Base-by-base conservation (phyloP, 2,113 vertebrate species). In the Oenanthe melanoleuca region DNA sequence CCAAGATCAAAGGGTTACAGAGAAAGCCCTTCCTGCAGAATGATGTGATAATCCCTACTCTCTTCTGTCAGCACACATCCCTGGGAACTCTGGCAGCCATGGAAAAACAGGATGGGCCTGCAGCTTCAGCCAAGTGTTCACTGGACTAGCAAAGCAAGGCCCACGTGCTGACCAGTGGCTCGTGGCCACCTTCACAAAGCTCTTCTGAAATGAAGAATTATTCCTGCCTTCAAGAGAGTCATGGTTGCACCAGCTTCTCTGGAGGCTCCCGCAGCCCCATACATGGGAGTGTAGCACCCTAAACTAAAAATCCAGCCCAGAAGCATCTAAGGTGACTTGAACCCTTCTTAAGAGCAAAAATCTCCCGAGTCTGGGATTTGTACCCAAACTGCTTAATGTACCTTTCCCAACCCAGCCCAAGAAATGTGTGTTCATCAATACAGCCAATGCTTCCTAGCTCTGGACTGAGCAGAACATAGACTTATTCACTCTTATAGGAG, bases 281-380 rank as follows among this genome's bases (percentile, higher is more conserved):
- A 40, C 2, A 0, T 0, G 9, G 15, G 7, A 78, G 1, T 2
- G 0, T 31, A 84, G 81, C 13, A 13, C 14, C 23, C 6, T 44
- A 69, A 65, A 8, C 24, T 74, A 14, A 79, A 23, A 29, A 67
- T 56, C 23, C 6, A 15, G 19, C 29, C 52, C 44, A 78, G 38
- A 70, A 16, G 4, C 21, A 60, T 20, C 40, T 18, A 22, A 60
- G 29, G 6, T 64, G 23, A 37, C 40, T 49, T 24, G 28, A 82
- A 88, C 6, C 1, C 38, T 66, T 59, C 77, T 63, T 53, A 45
- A 71, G 40, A 45, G 47, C 12, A 88, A 80, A 73, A 16, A 23
- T 67, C 23, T 78, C 47, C 22, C 11, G 83, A 44, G 17, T 31
- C 2, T 66, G 16, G n/a, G 38, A 38, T 17, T 56, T 50, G 6